phyloP scores from a whole-genome alignment of 1,140 invertebrate species.

The Tyrophagus putrescentiae region DNA sequence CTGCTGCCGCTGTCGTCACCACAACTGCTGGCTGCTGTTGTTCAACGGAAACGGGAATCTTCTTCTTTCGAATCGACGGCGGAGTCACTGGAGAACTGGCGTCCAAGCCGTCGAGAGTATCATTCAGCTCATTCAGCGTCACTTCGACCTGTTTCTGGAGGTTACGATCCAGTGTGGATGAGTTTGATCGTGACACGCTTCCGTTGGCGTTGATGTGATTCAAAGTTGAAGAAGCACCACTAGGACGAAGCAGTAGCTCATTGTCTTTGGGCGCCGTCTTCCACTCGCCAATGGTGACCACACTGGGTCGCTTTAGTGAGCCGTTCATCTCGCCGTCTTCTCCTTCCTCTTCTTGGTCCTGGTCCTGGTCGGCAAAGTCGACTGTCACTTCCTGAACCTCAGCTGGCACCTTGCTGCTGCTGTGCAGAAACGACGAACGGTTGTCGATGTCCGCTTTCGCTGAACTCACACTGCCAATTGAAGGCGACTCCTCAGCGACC shows the following conservation, averaged over 20 bases:
- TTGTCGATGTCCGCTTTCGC: too few species aligned
- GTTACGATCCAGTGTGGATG: neutral
- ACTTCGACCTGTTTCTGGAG: conserved; percentile 3
- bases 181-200: neutral
- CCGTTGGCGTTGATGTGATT: neutral
- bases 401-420: too few species aligned
- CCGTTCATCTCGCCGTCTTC: neutral
- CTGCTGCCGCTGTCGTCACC: too few species aligned
- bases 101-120: neutral
- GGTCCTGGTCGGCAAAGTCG: too few species aligned
- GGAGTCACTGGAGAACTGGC: neutral
- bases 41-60: neutral
- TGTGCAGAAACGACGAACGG: too few species aligned
- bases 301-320: conserved; percentile 6
- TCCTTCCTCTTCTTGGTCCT: too few species aligned
- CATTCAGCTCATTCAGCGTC: neutral
- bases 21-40: too few species aligned
- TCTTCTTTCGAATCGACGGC: neutral
- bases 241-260: neutral
- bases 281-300: neutral
- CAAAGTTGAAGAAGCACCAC: too few species aligned
- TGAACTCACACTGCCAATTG: too few species aligned
- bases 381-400: too few species aligned
- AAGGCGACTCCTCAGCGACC: too few species aligned
- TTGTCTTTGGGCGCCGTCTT: conserved; percentile 5